Base-by-base conservation (phyloP, 2,888 invertebrate species). In the Pheosia gnoma region DNA sequence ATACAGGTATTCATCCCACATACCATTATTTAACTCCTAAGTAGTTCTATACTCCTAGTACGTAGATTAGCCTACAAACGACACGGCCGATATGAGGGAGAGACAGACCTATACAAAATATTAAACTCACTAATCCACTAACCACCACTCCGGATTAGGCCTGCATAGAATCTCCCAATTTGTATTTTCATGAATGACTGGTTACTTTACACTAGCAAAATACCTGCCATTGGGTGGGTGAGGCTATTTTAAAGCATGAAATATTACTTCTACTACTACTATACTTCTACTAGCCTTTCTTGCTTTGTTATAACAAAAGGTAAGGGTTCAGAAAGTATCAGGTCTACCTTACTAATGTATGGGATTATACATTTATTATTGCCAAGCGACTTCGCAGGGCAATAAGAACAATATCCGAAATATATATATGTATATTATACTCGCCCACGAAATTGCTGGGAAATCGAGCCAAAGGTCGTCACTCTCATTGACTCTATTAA, bases 1-100 rank as follows among this genome's bases (percentile, higher is more conserved):
- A 61, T 95, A 93, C 89, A 94, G 94, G 94, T 94, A 89, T 63
- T 36, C 72, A 74, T 67, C 25, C 58, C 13, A 43, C 66, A 39
- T 41, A 5, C 41, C 37, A 37, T 56, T 25, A 25, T 25, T 25
- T 38, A 36, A 4, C n/a, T 55, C 6, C n/a, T 55, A 39, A 39
- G 5, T n/a, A 9, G 11, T 47, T 47, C 47, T 47, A 5, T 6
- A 47, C 47, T 11, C 25, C 25, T 25, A 25, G 0, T 25, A 25
- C 25, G 25, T 25, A 25, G 25, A 25, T 25, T 25, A 25, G 25
- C 25, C 25, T 25, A 25, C 25, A 25, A 25, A 25, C 25, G 25
- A 25, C 25, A 25, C 2, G 25, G 25, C 25, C 25, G 25, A 25
- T 25, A 25, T 25, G 25, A 25, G 47, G n/a, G 47, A 47, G 47